Evolutionary conservation across 2,797 vertebrate genomes (phyloP), one percentile per base, ranked within the genome.

Genomic region (Hyperoplus lanceolatus): DNA sequence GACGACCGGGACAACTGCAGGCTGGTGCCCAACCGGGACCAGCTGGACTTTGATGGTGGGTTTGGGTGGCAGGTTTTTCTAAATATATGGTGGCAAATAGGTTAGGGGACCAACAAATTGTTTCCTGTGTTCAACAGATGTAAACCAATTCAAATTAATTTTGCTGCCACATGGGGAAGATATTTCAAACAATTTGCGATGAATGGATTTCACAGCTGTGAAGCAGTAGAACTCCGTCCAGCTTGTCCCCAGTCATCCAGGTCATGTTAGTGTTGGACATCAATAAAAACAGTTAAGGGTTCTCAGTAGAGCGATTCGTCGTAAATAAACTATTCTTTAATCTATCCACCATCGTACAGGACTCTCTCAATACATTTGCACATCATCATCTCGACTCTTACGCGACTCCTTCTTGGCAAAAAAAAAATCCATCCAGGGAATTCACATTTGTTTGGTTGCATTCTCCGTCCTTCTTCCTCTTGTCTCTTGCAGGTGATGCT

Each of bases 1-100:
- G 98, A 99, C 6, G 97, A 99, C 90, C 95, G 97, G 70, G 98
- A 99, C 93, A 99, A 99, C 90, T 99, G 98, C 86, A 93, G 98
- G 53, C 96, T 99, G 13, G 96, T 98, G 8, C 91, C 94, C 87
- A 99, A 99, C 86, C 94, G 93, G 8, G 96, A 93, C 77, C 98
- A 99, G 88, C 77, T 95, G 81, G 97, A 99, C 80, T 89, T 93
- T 0, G 94, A 98, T 2, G 97, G 97, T 99, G 95, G 76, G 56
- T 41, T 55, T 15, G 14, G 5, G 15, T 4, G 1, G 21, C 45
- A 29, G 29, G 29, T 12, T 55, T 43, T 57, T 75, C 2, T 1
- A 8, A 42, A 13, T 4, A 62, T 66, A 14, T 29, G 4, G 38
- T 4, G 3, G 1, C 9, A 46, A 0, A 18, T 29, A 21, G 2